Evolutionary conservation across 2,113 vertebrate genomes (phyloP).

Genomic region (Corythoichthys haematopterus): DNA sequence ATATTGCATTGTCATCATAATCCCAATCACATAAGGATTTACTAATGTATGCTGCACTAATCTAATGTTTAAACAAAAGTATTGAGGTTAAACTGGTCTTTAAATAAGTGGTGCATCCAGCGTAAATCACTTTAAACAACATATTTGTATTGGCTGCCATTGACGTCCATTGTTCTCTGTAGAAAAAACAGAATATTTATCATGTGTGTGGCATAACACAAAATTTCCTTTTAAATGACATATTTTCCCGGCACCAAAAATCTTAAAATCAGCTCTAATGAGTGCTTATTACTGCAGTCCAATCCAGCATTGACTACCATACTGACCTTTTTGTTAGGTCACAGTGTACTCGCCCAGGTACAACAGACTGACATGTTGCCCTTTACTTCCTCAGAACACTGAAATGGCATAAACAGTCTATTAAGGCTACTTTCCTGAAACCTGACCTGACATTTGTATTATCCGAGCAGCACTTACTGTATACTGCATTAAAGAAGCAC

Average conservation of each 20-base stretch:
- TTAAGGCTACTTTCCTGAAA: constrained; percentile 13
- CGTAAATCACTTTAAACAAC: constrained; percentile 3
- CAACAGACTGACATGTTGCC: not conserved
- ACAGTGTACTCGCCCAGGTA: not conserved
- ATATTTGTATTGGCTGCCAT: too few relatives aligned
- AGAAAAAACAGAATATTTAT: too few relatives aligned
- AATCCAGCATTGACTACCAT: not conserved
- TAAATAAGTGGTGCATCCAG: constrained; percentile 7
- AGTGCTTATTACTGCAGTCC: not conserved
- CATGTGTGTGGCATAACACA: too few relatives aligned
- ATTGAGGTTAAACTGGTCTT: constrained; percentile 61
- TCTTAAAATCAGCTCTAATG: not conserved
- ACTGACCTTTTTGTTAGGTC: constrained; percentile 7
- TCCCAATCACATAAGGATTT: constrained; percentile 39
- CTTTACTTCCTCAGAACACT: not conserved
- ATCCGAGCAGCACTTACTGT: constrained; percentile 2
- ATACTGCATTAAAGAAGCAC: constrained; percentile 5
- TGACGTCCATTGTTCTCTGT: too few relatives aligned
- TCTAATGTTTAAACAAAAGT: constrained; percentile 23
- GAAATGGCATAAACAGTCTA: constrained; percentile 14
- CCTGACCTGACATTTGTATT: constrained; percentile 1
- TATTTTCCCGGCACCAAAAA: not conserved
- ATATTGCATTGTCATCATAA: constrained; percentile 20
- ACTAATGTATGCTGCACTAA: constrained; percentile 31
- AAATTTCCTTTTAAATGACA: too few relatives aligned